Evolutionary conservation across 2,888 invertebrate species (phyloP).

Genomic region (Cyrtodaria siliqua): DNA sequence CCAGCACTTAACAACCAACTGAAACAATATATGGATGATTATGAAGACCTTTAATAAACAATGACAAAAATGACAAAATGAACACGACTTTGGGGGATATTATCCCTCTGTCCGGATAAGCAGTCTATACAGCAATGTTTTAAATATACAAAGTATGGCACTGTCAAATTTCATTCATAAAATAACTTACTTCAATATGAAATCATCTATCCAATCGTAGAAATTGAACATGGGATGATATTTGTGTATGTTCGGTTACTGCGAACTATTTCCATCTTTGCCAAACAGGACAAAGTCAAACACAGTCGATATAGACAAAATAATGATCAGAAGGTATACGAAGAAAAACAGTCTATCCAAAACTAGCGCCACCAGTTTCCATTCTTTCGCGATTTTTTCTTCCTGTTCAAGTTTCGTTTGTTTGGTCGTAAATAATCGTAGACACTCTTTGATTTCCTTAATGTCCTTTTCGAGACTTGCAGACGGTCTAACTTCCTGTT

Average conservation of each 20-base stretch:
- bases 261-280: conserved; percentile 44
- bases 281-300: conserved; percentile 74
- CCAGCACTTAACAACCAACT: too few species aligned
- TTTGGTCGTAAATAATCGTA: conserved; percentile 76
- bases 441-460: conserved; percentile 77
- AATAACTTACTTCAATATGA: too few species aligned
- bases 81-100: too few species aligned
- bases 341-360: conserved; percentile 85
- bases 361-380: conserved; percentile 84
- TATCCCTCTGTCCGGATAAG: too few species aligned
- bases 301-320: conserved; percentile 82
- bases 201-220: too few species aligned
- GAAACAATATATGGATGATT: too few species aligned
- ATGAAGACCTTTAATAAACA: too few species aligned
- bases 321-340: conserved; percentile 80
- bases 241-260: conserved; percentile 7
- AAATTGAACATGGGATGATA: too few species aligned
- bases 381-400: conserved; percentile 81
- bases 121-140: too few species aligned
- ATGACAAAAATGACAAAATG: too few species aligned
- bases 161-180: too few species aligned
- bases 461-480: conserved; percentile 79
- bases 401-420: conserved; percentile 76
- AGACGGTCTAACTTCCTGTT: conserved; percentile 42
- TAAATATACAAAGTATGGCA: too few species aligned